phyloP scores from a whole-genome alignment of 53 echinoderm and acorn worm genomes.

The Pentamera pediparva region DNA sequence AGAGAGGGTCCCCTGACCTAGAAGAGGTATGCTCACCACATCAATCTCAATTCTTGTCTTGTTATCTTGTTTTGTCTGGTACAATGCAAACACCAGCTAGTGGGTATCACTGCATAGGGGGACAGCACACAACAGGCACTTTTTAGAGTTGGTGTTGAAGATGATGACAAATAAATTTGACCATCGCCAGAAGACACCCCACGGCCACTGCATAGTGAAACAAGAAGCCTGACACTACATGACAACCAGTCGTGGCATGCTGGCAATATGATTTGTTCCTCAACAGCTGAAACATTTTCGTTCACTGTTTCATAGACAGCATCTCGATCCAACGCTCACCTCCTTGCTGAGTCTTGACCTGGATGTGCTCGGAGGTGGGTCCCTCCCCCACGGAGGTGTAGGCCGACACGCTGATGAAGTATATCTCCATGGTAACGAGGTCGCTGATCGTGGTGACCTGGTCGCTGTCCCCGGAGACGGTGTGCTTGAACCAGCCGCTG shows the following conservation, averaged over 20 bases:
- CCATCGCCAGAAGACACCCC: no score
- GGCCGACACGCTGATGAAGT: constrained; percentile 81
- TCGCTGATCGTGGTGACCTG: constrained; percentile 79
- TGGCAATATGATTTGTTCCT: no score
- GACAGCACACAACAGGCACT: no score
- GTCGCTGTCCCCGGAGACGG: constrained; percentile 37
- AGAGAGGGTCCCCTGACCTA: constrained; percentile 94
- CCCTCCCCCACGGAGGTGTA: constrained; percentile 81
- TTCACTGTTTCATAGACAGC: no score
- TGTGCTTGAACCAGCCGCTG: constrained; percentile 61
- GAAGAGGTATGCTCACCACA: constrained; percentile 58
- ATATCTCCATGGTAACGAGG: constrained; percentile 78
- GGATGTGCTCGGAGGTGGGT: constrained; percentile 61
- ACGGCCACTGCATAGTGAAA: no score
- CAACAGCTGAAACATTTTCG: no score
- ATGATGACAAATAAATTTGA: no score
- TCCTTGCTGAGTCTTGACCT: constrained; percentile 97
- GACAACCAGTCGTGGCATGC: no score
- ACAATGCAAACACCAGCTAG: no score
- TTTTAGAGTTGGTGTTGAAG: no score
- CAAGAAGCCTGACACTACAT: background rate
- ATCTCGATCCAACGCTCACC: no score
- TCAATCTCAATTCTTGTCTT: background rate
- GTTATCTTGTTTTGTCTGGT: background rate
- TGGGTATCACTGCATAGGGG: no score